Base-by-base conservation (phyloP, 2,888 invertebrate species). In the Strigamia transsilvanica region DNA sequence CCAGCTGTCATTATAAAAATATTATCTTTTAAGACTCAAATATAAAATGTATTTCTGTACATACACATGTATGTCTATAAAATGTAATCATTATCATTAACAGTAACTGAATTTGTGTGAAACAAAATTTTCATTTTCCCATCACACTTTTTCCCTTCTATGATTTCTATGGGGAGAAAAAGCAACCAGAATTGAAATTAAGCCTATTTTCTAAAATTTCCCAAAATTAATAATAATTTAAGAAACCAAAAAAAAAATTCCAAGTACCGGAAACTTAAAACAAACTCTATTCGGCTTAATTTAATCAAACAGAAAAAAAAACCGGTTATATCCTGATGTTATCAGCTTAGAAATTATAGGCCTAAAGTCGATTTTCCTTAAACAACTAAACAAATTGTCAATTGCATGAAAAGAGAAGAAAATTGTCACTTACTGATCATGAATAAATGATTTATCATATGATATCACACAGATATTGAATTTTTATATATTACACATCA, bases 101-200 rank as follows among this genome's bases (percentile, higher is more conserved):
- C n/a, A n/a, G 13, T 51, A n/a, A n/a, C 51, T 51, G 5, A 51
- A 51, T 51, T 51, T 51, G 51, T 51, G 51, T 51, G 51, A n/a
- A n/a, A 51, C 51, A n/a, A 51, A 34, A 34, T 6, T n/a, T 51
- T n/a, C 13, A n/a, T 51, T 51, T 51, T 51, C 51, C 51, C 51
- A 51, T n/a, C 51, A 51, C 10, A 51, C 7, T 51, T 51, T 51
- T 9, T 9, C n/a, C 10, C n/a, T 9, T 51, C n/a, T 6, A 51
- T 51, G 3, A 51, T 51, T 51, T 51, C n/a, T 51, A 13, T n/a
- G 13, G 51, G 51, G 51, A 51, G 10, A 51, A n/a, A 51, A 51
- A 51, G 4, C 34, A 34, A 34, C 34, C 3, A 34, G 34, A 34
- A 34, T 34, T 34, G 34, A 34, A 34, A 34, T 34, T 34, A 34